These are phyloP conservation scores for Diachasmimorpha longicaudata DNA, from an alignment of 1,140 invertebrate species.

Conservation along the genomic window DNA sequence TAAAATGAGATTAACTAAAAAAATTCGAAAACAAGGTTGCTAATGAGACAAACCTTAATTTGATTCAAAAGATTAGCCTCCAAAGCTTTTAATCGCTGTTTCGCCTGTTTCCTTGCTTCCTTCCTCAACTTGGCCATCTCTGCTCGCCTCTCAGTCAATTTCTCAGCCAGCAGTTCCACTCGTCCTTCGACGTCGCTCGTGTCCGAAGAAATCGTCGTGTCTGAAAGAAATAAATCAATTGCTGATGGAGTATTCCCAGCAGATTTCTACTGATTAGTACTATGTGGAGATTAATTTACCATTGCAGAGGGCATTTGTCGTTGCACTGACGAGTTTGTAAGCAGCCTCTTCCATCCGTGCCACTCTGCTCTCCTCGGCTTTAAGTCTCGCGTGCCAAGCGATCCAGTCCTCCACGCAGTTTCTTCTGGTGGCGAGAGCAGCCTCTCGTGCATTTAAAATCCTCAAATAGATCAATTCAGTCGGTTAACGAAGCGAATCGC, in stretches of 20 bases:
- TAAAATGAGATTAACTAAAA: neutral
- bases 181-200: slow-evolving; percentile 58
- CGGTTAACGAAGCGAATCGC: neutral
- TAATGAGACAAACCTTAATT: slow-evolving; percentile 48
- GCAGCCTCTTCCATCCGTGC: slow-evolving; percentile 59
- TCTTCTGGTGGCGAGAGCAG: slow-evolving; percentile 53
- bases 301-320: slow-evolving; percentile 54
- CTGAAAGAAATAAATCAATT: slow-evolving; percentile 32
- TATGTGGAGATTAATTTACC: slow-evolving; percentile 38
- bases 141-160: slow-evolving; percentile 52
- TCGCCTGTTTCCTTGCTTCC: slow-evolving; percentile 54
- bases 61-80: slow-evolving; percentile 58
- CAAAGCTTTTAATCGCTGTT: slow-evolving; percentile 52
- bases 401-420: slow-evolving; percentile 61
- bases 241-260: neutral
- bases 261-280: neutral
- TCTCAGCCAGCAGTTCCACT: slow-evolving; percentile 55
- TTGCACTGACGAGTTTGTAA: slow-evolving; percentile 54
- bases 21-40: too few species aligned
- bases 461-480: slow-evolving; percentile 31
- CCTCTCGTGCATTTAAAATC: slow-evolving; percentile 57
- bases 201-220: slow-evolving; percentile 58
- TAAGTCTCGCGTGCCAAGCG: slow-evolving; percentile 56
- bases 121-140: slow-evolving; percentile 57
- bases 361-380: slow-evolving; percentile 55